These are phyloP conservation scores for Pyrrhosoma nymphula DNA, from an alignment of 2,888 invertebrate genomes.

Conservation along the genomic window DNA sequence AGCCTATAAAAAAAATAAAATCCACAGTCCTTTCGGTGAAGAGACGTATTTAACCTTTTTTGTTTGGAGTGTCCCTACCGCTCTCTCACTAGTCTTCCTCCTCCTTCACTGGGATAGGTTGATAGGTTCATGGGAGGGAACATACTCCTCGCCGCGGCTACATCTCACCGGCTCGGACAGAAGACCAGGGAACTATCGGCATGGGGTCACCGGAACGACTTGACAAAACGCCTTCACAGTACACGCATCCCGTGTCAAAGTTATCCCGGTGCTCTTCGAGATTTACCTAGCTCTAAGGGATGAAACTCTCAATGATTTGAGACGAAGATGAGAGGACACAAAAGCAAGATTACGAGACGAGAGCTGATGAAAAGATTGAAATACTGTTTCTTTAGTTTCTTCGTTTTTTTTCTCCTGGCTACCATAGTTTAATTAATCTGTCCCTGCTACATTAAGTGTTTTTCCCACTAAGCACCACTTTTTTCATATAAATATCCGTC, in stretches of 20 bases:
- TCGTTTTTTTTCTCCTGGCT: too few relatives aligned
- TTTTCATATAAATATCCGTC: too few relatives aligned
- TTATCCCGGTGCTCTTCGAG: background rate
- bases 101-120: background rate
- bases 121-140: background rate
- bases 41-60: slow-evolving; percentile 8
- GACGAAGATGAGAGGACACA: background rate
- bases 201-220: background rate
- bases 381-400: too few relatives aligned
- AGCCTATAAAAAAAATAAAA: slow-evolving; percentile 29
- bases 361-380: too few relatives aligned
- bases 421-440: too few relatives aligned
- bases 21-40: slow-evolving; percentile 2
- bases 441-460: too few relatives aligned
- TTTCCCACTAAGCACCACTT: too few relatives aligned
- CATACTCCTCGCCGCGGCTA: background rate
- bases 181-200: background rate
- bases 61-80: background rate
- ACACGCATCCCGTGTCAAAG: background rate
- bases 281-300: background rate
- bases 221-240: background rate
- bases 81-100: background rate
- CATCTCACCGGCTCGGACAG: background rate
- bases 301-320: background rate
- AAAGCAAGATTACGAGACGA: too few relatives aligned